A percentile compares a stretch with the other conserved stretches of the same genome.
Evolutionary conservation across 2,888 invertebrate species (phyloP).

Genomic region (Aphrophora alni): DNA sequence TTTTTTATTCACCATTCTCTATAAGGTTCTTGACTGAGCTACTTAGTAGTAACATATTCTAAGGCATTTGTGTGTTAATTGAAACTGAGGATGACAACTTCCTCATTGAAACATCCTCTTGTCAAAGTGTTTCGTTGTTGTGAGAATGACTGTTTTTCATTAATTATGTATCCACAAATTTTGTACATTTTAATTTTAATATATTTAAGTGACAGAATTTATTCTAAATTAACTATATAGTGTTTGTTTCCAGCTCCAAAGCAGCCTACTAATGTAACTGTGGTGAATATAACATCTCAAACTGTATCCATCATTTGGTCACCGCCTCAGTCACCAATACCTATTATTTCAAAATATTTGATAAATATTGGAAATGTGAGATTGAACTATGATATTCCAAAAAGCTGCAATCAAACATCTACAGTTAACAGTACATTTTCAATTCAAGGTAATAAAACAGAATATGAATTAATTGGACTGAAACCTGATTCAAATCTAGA

Average conservation of each 20-base stretch:
- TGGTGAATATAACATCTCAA: not conserved
- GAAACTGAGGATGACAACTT: no score
- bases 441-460: not conserved
- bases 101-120: no score
- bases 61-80: no score
- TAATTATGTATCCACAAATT: no score
- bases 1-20: no score
- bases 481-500: not conserved
- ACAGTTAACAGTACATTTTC: not conserved
- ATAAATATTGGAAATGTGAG: not conserved
- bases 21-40: no score
- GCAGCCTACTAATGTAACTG: not conserved
- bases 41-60: no score
- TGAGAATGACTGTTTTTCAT: no score
- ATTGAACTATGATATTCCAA: not conserved
- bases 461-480: not conserved
- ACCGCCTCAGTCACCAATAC: not conserved
- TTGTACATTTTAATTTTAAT: no score
- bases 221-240: no score
- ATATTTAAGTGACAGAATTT: no score
- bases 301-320: not conserved
- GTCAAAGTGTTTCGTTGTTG: no score
- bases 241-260: not conserved
- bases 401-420: not conserved
- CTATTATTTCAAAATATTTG: not conserved